phyloP scores from a whole-genome alignment of 2,888 invertebrate species.

The Rhorus exstirpatorius region DNA sequence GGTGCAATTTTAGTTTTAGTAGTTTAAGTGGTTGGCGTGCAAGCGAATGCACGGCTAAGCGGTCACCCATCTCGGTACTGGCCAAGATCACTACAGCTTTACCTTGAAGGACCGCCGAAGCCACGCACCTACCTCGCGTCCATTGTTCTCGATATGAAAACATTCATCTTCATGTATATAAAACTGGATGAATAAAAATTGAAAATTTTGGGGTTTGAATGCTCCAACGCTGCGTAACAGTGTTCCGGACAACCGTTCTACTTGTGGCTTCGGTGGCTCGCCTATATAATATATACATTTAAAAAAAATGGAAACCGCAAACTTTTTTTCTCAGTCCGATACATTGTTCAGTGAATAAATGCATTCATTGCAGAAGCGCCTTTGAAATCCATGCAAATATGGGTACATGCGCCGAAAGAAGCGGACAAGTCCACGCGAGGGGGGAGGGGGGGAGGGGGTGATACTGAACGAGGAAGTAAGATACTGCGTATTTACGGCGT shows the following conservation, averaged over 20 bases:
- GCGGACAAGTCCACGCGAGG: slow-evolving; percentile 74
- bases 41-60: too few species aligned
- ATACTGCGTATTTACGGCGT: slow-evolving; percentile 72
- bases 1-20: too few species aligned
- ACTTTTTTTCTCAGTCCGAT: not conserved
- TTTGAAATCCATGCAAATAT: slow-evolving; percentile 48
- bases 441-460: slow-evolving; percentile 62
- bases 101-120: too few species aligned
- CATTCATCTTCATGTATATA: too few species aligned
- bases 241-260: not conserved
- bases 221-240: not conserved
- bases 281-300: too few species aligned
- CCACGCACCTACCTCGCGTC: too few species aligned
- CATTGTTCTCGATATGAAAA: too few species aligned
- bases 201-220: not conserved
- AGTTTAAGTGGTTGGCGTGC: too few species aligned
- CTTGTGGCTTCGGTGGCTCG: too few species aligned
- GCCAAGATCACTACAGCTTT: too few species aligned
- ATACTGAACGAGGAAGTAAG: slow-evolving; percentile 72
- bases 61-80: too few species aligned
- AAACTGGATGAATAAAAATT: not conserved
- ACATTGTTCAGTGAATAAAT: not conserved
- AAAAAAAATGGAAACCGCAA: too few species aligned
- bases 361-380: not conserved
- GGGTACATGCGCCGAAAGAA: slow-evolving; percentile 71